Conservation (phyloP, 2,797 vertebrate species). For the Chaenodraco wilsoni region DNA sequence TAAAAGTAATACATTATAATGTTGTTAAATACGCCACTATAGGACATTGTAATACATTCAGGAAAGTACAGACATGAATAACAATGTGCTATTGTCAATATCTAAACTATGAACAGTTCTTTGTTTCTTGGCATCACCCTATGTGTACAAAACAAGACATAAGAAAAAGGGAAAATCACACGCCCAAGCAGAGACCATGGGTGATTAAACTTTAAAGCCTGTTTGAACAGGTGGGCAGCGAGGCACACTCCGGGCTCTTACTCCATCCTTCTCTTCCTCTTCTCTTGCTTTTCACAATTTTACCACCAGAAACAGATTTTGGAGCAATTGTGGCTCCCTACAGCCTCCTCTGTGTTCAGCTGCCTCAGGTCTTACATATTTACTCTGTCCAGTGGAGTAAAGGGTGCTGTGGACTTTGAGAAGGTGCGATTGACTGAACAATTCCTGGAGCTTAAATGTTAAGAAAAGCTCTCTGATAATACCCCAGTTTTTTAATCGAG, state of each 20-base stretch:
- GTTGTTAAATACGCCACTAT: neutral
- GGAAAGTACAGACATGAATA: neutral
- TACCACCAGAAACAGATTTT: conserved; percentile 62
- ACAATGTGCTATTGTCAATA: neutral
- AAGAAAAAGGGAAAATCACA: conserved; percentile 25
- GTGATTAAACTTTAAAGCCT: conserved; percentile 61
- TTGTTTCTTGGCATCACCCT: conserved; percentile 21
- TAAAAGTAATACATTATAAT: neutral
- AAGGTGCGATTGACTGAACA: conserved; percentile 3
- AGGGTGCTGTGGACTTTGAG: conserved; percentile 16
- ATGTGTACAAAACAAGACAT: conserved; percentile 41
- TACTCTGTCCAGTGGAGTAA: conserved; percentile 48
- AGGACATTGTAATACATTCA: neutral
- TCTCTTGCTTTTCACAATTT: conserved; percentile 58
- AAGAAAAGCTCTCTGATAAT: conserved; percentile 6
- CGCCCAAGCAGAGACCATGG: conserved; percentile 33
- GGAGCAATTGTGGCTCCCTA: conserved; percentile 40
- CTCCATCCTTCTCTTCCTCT: conserved; percentile 53
- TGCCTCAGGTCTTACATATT: conserved; percentile 48
- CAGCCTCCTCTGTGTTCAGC: conserved; percentile 46
- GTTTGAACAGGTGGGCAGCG: conserved; percentile 68
- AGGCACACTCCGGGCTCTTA: conserved; percentile 50
- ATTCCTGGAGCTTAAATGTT: conserved; percentile 2
- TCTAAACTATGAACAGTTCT: conserved; percentile 29
- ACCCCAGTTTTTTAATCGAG: neutral